Evolutionary conservation across 2,113 vertebrate genomes (phyloP).

Genomic region (Ploceus nigricollis): DNA sequence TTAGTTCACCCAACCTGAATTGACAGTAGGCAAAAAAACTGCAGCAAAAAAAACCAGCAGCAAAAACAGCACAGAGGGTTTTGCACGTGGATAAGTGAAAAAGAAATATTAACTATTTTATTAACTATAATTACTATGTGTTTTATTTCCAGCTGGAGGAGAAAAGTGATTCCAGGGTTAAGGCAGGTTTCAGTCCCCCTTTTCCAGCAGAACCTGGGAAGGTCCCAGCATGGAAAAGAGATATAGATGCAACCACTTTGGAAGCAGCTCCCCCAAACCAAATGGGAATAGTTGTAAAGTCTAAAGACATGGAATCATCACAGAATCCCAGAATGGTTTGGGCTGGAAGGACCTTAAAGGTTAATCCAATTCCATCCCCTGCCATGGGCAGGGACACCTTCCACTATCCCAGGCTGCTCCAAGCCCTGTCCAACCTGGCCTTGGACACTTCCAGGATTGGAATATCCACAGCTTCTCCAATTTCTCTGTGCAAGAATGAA

Average conservation of each 20-base stretch:
- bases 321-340: background rate
- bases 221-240: background rate
- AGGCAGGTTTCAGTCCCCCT: background rate
- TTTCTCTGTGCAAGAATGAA: background rate
- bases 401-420: background rate
- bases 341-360: background rate
- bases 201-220: background rate
- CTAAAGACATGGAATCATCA: background rate
- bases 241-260: background rate
- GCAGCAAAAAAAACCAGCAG: background rate
- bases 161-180: background rate
- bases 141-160: background rate
- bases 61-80: background rate
- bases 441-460: background rate
- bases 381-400: background rate
- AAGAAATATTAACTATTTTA: background rate
- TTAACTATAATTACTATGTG: background rate
- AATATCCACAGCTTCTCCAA: background rate
- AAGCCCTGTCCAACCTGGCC: background rate
- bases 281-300: background rate
- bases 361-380: background rate
- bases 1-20: background rate
- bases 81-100: background rate
- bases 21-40: background rate
- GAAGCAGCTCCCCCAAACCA: background rate